Evolutionary conservation across 2,888 invertebrate genomes (phyloP), one percentile per base, ranked within the genome.

Genomic region (Carterocephalus palaemon): DNA sequence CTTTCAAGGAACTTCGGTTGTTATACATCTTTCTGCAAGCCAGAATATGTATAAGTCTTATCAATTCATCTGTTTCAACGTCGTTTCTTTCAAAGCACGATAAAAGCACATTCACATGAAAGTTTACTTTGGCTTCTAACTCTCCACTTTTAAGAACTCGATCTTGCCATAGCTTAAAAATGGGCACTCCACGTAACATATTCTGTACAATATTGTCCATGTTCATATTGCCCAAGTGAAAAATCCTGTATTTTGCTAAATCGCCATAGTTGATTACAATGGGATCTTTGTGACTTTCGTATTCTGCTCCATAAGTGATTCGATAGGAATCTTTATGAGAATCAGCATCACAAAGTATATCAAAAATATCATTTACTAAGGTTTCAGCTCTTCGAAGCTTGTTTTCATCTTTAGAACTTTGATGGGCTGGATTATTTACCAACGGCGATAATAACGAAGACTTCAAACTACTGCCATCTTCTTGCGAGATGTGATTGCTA

Each of bases 11-110:
- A 57, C 83, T 82, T 55, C 83, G 72, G 49, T 84, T 80, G 47
- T 75, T 78, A 48, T 69, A 85, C 12, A 86, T 54, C 54, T 84
- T 85, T 15, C 80, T 73, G 51, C 75, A 84, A 28, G 79, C 70
- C 38, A 85, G 59, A 49, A 85, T 71, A 60, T 84, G 71, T 17
- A 85, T 53, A 20, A 85, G 54, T 52, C 84, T 70, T 38, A 66
- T 67, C 12, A 86, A 55, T 52, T 84, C 81, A 5, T 72, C 58
- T 4, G 71, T 75, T 64, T 83, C 82, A 13, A 85, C 59, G 23
- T 84, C 79, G 17, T 65, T 55, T 62, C 80, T 68, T 4, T 82
- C 69, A 56, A 85, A 83, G 59, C 83, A 83, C 4, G 81, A 76
- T 33, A 81, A 51, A 16, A 86, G 57, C 7, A 77, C 62, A 57